Conservation (phyloP, 1,140 invertebrate species). For the Drosophila asahinai region DNA sequence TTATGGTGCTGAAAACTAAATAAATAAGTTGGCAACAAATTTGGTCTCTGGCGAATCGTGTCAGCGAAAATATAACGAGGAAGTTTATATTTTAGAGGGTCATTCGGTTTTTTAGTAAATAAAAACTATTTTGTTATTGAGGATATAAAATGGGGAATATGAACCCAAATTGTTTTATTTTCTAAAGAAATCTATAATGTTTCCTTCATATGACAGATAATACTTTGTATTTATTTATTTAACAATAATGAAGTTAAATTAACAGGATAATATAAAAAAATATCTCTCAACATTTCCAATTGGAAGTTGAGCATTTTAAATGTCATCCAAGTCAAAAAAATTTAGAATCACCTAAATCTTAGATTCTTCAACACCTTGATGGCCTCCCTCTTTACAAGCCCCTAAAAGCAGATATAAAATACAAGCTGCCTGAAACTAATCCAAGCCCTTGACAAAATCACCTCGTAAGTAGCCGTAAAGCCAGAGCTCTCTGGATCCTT, state of each 20-base stretch:
- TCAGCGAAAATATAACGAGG: not conserved
- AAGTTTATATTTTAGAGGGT: not conserved
- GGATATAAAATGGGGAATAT: not conserved
- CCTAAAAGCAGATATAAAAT: constrained; percentile 1
- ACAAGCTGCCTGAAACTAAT: constrained; percentile 15
- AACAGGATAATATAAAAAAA: not conserved
- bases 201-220: no score
- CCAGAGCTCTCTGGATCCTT: constrained; percentile 25
- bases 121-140: not conserved
- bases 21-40: constrained; percentile 13
- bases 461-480: constrained; percentile 6
- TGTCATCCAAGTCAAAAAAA: no score
- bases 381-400: not conserved
- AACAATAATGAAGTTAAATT: no score
- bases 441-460: constrained; percentile 18
- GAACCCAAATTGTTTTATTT: not conserved
- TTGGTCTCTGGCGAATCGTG: not conserved
- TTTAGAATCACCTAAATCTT: not conserved
- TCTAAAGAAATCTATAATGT: not conserved
- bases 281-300: not conserved
- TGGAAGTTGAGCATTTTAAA: no score
- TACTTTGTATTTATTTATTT: no score
- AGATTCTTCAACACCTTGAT: not conserved
- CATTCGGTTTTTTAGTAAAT: not conserved
- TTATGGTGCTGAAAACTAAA: constrained; percentile 2